Evolutionary conservation across 1,140 invertebrate genomes (phyloP).

Genomic region (Pseudomyrmex pallidus): DNA sequence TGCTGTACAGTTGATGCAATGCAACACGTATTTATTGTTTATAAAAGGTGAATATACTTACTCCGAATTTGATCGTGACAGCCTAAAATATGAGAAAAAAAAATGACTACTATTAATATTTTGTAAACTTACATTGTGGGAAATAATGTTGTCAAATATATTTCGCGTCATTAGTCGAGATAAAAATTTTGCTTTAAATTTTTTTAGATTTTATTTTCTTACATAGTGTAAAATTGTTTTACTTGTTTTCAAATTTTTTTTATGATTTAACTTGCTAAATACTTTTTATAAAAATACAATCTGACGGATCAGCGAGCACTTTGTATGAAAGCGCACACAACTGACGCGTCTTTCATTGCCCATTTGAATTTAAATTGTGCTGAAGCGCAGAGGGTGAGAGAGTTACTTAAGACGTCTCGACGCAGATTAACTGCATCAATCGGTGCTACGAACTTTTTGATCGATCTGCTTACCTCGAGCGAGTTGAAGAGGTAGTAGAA

Average conservation of each 20-base stretch:
- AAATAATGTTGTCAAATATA: not conserved
- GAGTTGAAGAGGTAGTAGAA: constrained; percentile 98
- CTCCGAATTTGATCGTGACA: constrained; percentile 78
- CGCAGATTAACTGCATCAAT: constrained; percentile 36
- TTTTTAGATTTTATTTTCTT: not conserved
- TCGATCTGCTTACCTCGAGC: constrained; percentile 89
- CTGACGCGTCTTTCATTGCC: not conserved
- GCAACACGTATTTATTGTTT: constrained; percentile 14
- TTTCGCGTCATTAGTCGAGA: not conserved
- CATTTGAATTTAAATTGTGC: constrained; percentile 8
- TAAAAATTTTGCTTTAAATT: not conserved
- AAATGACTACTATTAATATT: constrained; percentile 17
- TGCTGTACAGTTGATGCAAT: not conserved
- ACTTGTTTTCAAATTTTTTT: not conserved
- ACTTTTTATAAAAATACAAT: not conserved
- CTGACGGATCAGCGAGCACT: not conserved
- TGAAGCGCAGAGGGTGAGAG: not conserved
- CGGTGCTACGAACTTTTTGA: constrained; percentile 15
- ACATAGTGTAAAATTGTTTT: not conserved
- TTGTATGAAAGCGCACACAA: not conserved
- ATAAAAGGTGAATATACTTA: constrained; percentile 72
- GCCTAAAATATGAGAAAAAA: constrained; percentile 74
- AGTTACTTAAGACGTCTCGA: constrained; percentile 36
- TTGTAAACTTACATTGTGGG: not conserved
- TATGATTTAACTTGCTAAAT: no score